Base-by-base conservation (phyloP, 2,797 vertebrate genomes). In the Enteromius argenteus region DNA sequence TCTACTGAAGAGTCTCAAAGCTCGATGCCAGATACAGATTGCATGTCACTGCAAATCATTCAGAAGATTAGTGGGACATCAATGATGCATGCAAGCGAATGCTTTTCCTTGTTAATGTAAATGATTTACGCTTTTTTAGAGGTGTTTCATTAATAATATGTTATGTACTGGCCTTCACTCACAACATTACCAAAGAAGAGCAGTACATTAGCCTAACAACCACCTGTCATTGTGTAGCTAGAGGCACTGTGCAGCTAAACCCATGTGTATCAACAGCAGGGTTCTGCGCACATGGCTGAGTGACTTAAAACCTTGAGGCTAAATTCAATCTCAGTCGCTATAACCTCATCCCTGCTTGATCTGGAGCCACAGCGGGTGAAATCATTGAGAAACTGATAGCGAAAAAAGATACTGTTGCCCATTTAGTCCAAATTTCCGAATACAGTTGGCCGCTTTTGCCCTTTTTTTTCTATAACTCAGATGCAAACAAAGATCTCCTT, bases 251-350 rank as follows among this genome's bases (percentile, higher is more conserved):
- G 19, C 49, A 77, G 77, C 68, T 74, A 66, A 75, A 81, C 79
- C 49, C 79, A 71, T 72, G 80, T 84, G 74, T 79, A 79, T 86
- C 81, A 86, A 49, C 72, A 84, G 60, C 53, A 77, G 71, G 53
- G 37, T 21, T 83, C 80, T 64, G 53, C 80, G 17, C 53, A 58
- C 53, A 79, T 27, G 75, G 35, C 56, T 64, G 37, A 76, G 42
- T 71, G 64, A 83, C 37, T 72, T 83, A 58, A 76, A 85, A 83
- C 66, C 42, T 64, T 9, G 0, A 8, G 80, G 75, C 62, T 79
- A 73, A 58, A 79, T 42, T 83, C 49, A 69, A 67, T 86, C 60
- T 79, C 66, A 62, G 80, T 66, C 69, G 8, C 23, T 72, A 53
- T 62, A 72, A 64, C 69, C 51, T 53, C 35, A 82, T 67, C 56